These are phyloP conservation scores for Pachycephala philippinensis DNA, from an alignment of 2,113 vertebrate genomes.

Conservation along the genomic window DNA sequence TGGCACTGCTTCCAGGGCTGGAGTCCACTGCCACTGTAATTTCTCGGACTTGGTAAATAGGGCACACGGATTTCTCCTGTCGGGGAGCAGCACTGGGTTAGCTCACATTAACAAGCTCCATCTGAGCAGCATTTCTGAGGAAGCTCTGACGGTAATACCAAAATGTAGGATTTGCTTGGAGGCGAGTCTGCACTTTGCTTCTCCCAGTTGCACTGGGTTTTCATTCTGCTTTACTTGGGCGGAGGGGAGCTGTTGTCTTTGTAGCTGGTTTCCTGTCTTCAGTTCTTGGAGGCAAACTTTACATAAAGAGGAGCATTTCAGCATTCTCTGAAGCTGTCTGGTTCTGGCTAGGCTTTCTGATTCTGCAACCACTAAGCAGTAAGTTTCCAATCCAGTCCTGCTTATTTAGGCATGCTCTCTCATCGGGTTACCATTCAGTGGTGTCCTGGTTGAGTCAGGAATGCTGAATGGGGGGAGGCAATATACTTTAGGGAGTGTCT, in stretches of 20 bases:
- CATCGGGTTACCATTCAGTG: slow-evolving; percentile 11
- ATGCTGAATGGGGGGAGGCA: slow-evolving; percentile 46
- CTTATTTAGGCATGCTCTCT: slow-evolving; percentile 57
- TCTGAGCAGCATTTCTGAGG: slow-evolving; percentile 3
- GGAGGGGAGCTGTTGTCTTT: slow-evolving; percentile 23
- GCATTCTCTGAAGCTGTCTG: slow-evolving; percentile 30
- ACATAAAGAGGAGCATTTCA: slow-evolving; percentile 38
- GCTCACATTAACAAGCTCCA: not conserved
- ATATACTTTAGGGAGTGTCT: slow-evolving; percentile 50
- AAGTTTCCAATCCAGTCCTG: slow-evolving; percentile 49
- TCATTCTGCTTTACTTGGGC: slow-evolving; percentile 11
- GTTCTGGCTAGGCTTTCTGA: slow-evolving; percentile 54
- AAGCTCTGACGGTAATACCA: not conserved
- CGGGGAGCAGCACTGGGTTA: not conserved
- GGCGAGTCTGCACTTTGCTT: not conserved
- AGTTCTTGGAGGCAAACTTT: slow-evolving; percentile 35
- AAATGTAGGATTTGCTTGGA: not conserved
- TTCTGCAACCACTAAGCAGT: slow-evolving; percentile 48
- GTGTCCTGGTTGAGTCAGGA: slow-evolving; percentile 50
- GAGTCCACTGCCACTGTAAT: not conserved
- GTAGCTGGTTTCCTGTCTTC: slow-evolving; percentile 49
- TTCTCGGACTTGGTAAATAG: not conserved
- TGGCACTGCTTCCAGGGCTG: not conserved
- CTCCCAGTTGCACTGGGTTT: not conserved
- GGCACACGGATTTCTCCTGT: not conserved